Evolutionary conservation across 2,797 vertebrate species (phyloP).

Genomic region (Lerista edwardsae): DNA sequence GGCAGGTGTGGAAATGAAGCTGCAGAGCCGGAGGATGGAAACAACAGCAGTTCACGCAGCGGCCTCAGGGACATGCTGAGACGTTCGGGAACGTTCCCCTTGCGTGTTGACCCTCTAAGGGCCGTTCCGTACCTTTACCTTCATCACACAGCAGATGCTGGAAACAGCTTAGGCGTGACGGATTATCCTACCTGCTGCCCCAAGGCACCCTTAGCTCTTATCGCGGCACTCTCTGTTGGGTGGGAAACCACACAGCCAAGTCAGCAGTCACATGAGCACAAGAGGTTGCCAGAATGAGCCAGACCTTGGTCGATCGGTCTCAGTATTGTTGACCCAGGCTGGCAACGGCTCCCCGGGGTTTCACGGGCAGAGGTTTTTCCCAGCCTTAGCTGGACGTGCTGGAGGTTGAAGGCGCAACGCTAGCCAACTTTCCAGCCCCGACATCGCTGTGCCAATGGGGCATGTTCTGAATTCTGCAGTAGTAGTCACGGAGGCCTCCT

Average conservation of each 20-base stretch:
- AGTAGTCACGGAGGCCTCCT: too few relatives aligned
- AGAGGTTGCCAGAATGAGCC: not conserved
- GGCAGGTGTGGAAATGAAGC: accelerated
- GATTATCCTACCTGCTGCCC: not conserved
- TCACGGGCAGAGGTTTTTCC: not conserved
- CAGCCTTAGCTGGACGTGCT: not conserved
- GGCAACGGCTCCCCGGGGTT: not conserved
- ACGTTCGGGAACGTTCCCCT: too few relatives aligned
- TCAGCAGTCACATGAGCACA: not conserved
- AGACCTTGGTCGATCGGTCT: not conserved
- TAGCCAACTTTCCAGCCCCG: too few relatives aligned
- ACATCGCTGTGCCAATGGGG: too few relatives aligned
- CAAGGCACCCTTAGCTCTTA: not conserved
- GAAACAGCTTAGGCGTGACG: not conserved
- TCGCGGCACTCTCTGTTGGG: too few relatives aligned
- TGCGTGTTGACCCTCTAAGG: not conserved
- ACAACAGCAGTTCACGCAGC: accelerated
- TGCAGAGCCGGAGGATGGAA: accelerated
- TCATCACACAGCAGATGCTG: not conserved
- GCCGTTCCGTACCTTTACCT: not conserved
- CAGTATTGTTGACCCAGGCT: not conserved
- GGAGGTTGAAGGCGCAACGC: too few relatives aligned
- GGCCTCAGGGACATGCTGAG: not conserved
- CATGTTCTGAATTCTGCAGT: too few relatives aligned
- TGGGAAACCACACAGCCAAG: not conserved